A percentile compares a stretch with the other conserved stretches of the same genome.
phyloP scores from a whole-genome alignment of 2,797 vertebrate genomes.

The Oreortyx pictus region DNA sequence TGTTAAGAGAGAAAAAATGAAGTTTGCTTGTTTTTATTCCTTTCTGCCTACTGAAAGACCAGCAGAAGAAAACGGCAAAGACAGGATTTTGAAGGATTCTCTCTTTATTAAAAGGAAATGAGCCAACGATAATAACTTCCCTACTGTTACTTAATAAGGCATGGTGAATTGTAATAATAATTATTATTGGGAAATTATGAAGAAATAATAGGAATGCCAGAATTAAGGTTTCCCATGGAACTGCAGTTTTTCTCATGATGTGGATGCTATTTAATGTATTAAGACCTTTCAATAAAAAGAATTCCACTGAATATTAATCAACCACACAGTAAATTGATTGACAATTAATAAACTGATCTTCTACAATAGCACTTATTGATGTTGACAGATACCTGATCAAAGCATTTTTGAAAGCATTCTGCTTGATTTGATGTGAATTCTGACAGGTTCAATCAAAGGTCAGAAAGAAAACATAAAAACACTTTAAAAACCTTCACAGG shows the following conservation, averaged over 20 bases:
- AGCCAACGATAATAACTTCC: conserved; percentile 15
- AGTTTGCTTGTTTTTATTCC: neutral
- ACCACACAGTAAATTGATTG: neutral
- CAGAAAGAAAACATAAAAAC: neutral
- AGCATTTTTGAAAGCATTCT: neutral
- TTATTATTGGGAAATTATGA: neutral
- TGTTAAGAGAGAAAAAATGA: neutral
- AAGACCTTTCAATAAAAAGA: neutral
- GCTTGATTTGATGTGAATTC: neutral
- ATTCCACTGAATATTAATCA: neutral
- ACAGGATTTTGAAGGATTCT: neutral
- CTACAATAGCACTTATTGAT: neutral
- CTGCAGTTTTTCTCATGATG: neutral
- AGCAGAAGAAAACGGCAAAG: neutral
- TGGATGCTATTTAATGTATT: neutral
- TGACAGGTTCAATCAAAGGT: neutral
- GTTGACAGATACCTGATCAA: neutral
- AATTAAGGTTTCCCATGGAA: neutral
- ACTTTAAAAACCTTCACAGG: neutral
- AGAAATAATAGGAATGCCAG: neutral
- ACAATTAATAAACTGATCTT: fast-evolving
- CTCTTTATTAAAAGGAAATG: conserved; percentile 13
- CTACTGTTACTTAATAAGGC: neutral
- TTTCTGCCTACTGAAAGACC: neutral
- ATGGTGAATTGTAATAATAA: neutral